Percentiles rank a stretch among this genome's conserved stretches.
Evolutionary conservation across 35 echinoderm and acorn worm species (phyloP).

Genomic region (Lytechinus pictus): DNA sequence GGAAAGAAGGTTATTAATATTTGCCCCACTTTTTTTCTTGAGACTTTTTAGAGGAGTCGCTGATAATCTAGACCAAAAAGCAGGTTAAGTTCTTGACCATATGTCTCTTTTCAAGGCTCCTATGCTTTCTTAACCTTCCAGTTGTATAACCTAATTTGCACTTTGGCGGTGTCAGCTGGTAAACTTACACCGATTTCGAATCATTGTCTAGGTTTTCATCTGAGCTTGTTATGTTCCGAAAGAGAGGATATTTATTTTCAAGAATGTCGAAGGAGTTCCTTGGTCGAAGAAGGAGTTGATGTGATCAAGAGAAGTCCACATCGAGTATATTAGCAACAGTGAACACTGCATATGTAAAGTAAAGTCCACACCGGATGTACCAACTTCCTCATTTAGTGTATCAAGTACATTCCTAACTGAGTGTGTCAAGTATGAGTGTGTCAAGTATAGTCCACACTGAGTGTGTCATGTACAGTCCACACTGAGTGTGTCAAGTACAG

Average conservation of each 20-base stretch:
- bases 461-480: too few species aligned
- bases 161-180: neutral
- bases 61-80: neutral
- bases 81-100: neutral
- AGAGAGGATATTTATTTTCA: neutral
- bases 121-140: neutral
- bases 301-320: neutral
- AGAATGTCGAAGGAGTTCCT: neutral
- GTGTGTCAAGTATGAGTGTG: too few species aligned
- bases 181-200: neutral
- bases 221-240: neutral
- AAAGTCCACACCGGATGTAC: too few species aligned
- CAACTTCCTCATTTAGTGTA: too few species aligned
- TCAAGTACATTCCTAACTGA: too few species aligned
- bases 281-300: neutral
- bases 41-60: neutral
- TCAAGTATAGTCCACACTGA: too few species aligned
- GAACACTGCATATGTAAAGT: too few species aligned
- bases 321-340: neutral
- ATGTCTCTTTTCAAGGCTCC: conserved; percentile 1
- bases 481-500: too few species aligned
- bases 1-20: conserved; percentile 6
- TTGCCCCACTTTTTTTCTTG: conserved; percentile 9
- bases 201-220: conserved; percentile 2
- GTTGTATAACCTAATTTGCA: neutral